These are phyloP conservation scores for Hemiprocne comata DNA, from an alignment of 2,113 vertebrate species.

Conservation along the genomic window DNA sequence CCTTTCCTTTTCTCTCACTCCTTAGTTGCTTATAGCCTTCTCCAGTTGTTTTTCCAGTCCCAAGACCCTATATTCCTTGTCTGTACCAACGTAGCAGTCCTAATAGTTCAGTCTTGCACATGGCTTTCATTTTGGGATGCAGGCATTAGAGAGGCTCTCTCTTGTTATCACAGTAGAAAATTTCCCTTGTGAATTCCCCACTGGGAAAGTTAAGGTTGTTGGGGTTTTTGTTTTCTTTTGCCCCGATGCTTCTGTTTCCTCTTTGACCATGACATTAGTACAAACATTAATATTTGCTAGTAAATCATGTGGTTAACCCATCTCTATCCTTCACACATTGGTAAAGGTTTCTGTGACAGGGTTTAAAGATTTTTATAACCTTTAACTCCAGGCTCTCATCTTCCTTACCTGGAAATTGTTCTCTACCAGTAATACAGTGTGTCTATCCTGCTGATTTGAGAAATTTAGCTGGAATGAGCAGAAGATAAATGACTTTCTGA, in stretches of 20 bases:
- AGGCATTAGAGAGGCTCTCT: neutral
- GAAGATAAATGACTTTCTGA: neutral
- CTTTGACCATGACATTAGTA: neutral
- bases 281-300: neutral
- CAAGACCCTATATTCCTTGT: accelerated
- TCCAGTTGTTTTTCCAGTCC: neutral
- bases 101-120: neutral
- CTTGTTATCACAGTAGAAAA: neutral
- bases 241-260: neutral
- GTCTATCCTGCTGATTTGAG: neutral
- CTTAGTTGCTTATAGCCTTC: neutral
- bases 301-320: neutral
- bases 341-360: accelerated
- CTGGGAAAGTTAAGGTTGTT: neutral
- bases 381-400: neutral
- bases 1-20: neutral
- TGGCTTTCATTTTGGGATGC: neutral
- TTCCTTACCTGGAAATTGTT: neutral
- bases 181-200: neutral
- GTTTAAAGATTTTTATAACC: neutral
- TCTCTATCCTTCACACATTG: neutral
- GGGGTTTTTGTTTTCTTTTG: neutral
- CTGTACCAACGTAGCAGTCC: neutral
- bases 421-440: neutral
- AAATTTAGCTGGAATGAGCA: neutral